A percentile compares a stretch with the other conserved stretches of the same genome.
phyloP scores from a whole-genome alignment of 2,113 vertebrate species.

The Campylomormyrus numenius region DNA sequence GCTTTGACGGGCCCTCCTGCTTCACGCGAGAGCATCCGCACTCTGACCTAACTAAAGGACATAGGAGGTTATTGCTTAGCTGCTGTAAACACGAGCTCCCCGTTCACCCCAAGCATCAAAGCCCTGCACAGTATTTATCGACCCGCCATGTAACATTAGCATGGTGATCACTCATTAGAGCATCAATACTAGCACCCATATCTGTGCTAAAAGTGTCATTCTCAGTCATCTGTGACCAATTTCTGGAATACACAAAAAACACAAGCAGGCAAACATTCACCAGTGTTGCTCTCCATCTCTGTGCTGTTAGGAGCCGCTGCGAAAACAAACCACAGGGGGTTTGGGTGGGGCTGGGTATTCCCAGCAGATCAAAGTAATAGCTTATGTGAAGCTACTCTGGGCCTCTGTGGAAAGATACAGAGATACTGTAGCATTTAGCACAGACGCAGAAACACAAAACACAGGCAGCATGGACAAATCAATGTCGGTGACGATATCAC shows the following conservation, averaged over 20 bases:
- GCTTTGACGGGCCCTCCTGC: not conserved
- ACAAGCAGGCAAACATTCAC: not conserved
- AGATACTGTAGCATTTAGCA: not conserved
- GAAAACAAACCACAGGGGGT: not conserved
- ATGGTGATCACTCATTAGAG: not conserved
- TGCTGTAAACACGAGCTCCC: conserved; percentile 19
- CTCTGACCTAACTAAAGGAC: conserved; percentile 11
- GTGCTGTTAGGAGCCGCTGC: no score
- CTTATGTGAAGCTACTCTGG: not conserved
- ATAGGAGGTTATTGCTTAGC: conserved; percentile 19
- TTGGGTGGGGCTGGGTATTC: not conserved
- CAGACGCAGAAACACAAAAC: not conserved
- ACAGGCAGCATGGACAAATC: not conserved
- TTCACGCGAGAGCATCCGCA: not conserved
- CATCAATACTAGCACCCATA: not conserved
- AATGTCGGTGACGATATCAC: no score
- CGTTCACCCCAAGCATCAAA: conserved; percentile 13
- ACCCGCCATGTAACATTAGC: not conserved
- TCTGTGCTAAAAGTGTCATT: not conserved
- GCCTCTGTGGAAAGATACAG: not conserved
- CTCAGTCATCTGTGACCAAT: not conserved
- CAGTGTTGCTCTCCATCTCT: no score
- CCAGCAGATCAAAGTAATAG: not conserved
- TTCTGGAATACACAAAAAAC: not conserved
- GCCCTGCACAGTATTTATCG: conserved; percentile 1